Evolutionary conservation across 2,797 vertebrate species (phyloP), one percentile per base, ranked within the genome.

Genomic region (Propithecus perrieri): DNA sequence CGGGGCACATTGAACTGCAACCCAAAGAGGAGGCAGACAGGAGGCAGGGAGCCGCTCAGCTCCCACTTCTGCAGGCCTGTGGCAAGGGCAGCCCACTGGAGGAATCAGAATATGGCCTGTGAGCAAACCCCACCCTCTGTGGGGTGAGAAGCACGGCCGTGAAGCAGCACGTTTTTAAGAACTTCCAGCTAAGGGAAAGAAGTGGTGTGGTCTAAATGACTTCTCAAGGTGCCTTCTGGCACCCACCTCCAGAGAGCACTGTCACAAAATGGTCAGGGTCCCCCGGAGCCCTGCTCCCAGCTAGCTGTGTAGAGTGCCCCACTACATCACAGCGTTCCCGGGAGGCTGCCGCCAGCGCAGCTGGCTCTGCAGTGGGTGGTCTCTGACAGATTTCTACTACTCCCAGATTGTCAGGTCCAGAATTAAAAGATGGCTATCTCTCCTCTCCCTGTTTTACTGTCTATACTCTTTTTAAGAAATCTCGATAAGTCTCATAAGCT

Each of bases 381-480:
- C 76, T 92, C 74, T 80, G 55, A 94, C n/a, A 90, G 22, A 89
- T 15, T 41, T 85, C 65, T 41, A 43, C n/a, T 15, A 35, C 57
- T 18, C 83, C 18, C 35, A 41, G 78, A 89, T 7, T 85, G 55
- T 41, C 79, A 87, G 74, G 30, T 92, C 53, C 75, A 74, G 80
- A 92, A 93, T 96, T 72, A 85, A 89, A 95, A 94, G 80, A 80
- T 61, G 22, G 30, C 9, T 84, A n/a, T 92, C 83, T 89, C 71
- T 85, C 74, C 26, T 95, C 43, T 88, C 48, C n/a, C 74, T 67
- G 71, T 86, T 80, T 86, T 59, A 83, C 65, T 84, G 22, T 85
- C 55, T 55, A 46, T n/a, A 30, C 14, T 46, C 14, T 33, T 80
- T 59, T 78, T n/a, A 24, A 1, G 43, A 55, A 35, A 67, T 95